phyloP scores from a whole-genome alignment of 2,113 vertebrate genomes.

The Synchiropus splendidus region DNA sequence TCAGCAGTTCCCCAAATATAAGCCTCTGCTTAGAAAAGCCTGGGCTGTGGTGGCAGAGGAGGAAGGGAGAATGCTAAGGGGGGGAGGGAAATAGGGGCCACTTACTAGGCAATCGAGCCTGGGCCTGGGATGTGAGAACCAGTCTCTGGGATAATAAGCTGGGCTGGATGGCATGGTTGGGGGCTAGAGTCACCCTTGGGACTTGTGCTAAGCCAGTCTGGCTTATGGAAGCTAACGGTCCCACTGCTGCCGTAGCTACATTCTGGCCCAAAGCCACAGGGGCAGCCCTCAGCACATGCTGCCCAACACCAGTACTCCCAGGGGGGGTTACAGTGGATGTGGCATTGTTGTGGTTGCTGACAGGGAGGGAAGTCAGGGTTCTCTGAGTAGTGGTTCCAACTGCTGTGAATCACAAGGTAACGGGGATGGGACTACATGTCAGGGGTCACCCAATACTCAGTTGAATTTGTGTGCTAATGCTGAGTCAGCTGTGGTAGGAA shows the following conservation, averaged over 20 bases:
- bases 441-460: conserved; percentile 30
- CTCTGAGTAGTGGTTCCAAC: conserved; percentile 77
- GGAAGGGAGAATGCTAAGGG: conserved; percentile 46
- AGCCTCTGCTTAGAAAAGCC: conserved; percentile 40
- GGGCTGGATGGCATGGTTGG: conserved; percentile 78
- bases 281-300: conserved; percentile 69
- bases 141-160: conserved; percentile 88
- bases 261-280: conserved; percentile 72
- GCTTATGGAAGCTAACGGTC: conserved; percentile 63
- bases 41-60: conserved; percentile 37
- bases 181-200: conserved; percentile 61
- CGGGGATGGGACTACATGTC: conserved; percentile 53
- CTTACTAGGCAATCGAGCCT: conserved; percentile 99
- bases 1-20: conserved; percentile 51
- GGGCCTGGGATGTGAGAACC: conserved; percentile 94
- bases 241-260: conserved; percentile 60
- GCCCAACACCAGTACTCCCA: conserved; percentile 69
- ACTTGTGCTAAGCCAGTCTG: conserved; percentile 59
- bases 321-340: conserved; percentile 47
- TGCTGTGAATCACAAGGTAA: conserved; percentile 81
- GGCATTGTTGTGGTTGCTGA: conserved; percentile 56
- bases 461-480: conserved; percentile 16
- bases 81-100: conserved; percentile 67
- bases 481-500: conserved; percentile 21
- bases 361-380: conserved; percentile 70